phyloP scores from a whole-genome alignment of 2,888 invertebrate genomes.

The Amphipoea oculea region DNA sequence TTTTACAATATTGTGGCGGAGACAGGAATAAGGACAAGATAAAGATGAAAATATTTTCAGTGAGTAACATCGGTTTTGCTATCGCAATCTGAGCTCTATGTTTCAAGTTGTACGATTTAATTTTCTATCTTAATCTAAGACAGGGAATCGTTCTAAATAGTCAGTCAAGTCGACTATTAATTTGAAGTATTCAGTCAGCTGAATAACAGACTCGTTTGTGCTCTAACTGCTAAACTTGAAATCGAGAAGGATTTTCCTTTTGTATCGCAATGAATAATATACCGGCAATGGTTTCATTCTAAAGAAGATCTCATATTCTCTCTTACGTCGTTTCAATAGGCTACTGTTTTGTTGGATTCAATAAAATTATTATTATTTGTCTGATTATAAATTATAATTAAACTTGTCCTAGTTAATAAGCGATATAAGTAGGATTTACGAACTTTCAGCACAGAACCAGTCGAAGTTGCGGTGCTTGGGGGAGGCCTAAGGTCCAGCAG shows the following conservation, averaged over 20 bases:
- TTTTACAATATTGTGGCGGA: conserved; percentile 67
- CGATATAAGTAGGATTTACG: too few species aligned
- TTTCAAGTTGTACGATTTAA: conserved; percentile 17
- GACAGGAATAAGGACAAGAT: conserved; percentile 61
- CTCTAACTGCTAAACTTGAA: conserved; percentile 30
- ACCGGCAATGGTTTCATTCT: not conserved
- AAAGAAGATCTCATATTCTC: conserved; percentile 19
- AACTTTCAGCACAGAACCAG: too few species aligned
- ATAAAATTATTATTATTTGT: not conserved
- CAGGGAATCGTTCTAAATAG: conserved; percentile 52
- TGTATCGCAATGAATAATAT: conserved; percentile 32
- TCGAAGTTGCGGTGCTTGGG: too few species aligned
- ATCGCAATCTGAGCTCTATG: conserved; percentile 49
- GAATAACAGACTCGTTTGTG: conserved; percentile 49
- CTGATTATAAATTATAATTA: not conserved
- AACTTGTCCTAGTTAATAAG: not conserved
- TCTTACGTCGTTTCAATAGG: not conserved
- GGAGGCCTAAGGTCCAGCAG: not conserved
- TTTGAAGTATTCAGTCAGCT: conserved; percentile 61
- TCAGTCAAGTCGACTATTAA: conserved; percentile 57
- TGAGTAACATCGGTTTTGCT: conserved; percentile 14
- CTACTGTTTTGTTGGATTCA: not conserved
- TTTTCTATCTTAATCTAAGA: not conserved
- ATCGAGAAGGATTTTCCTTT: conserved; percentile 43
- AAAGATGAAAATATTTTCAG: conserved; percentile 66